Percentiles rank a stretch among this genome's conserved stretches.
Evolutionary conservation across 2,113 vertebrate genomes (phyloP).

Genomic region (Cranoglanis bouderius): DNA sequence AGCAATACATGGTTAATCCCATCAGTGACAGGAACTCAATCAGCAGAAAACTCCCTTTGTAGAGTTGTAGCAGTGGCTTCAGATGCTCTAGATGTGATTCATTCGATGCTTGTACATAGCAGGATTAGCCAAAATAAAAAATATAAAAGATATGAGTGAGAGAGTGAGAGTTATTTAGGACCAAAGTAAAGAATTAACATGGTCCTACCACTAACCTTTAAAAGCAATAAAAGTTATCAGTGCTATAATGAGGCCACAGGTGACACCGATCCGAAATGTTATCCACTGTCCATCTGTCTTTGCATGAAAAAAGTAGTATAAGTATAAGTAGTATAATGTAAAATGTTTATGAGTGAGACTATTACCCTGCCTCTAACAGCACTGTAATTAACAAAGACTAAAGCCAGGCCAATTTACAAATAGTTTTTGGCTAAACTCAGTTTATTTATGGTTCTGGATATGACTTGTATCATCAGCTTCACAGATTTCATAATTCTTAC

Average conservation of each 20-base stretch:
- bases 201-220: slow-evolving; percentile 50
- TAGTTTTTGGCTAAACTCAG: background rate
- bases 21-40: slow-evolving; percentile 97
- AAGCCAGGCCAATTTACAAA: background rate
- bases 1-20: slow-evolving; percentile 95
- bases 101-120: slow-evolving; percentile 15
- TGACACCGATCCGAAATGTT: slow-evolving; percentile 58
- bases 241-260: slow-evolving; percentile 55
- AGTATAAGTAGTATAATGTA: too few relatives aligned
- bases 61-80: slow-evolving; percentile 93
- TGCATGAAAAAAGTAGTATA: slow-evolving; percentile 15
- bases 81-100: slow-evolving; percentile 67
- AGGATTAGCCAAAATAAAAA: background rate
- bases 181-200: background rate
- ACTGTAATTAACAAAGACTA: background rate
- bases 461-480: background rate
- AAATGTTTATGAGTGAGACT: background rate
- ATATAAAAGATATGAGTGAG: background rate
- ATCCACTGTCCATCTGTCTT: slow-evolving; percentile 52
- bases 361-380: background rate
- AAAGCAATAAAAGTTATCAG: slow-evolving; percentile 50
- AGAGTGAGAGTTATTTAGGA: background rate
- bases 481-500: slow-evolving; percentile 37
- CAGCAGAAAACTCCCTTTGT: slow-evolving; percentile 94
- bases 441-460: background rate